Percentiles rank a stretch among this genome's conserved stretches.
phyloP scores from a whole-genome alignment of 23 tunicate genomes.

The Ciona savignyi region DNA sequence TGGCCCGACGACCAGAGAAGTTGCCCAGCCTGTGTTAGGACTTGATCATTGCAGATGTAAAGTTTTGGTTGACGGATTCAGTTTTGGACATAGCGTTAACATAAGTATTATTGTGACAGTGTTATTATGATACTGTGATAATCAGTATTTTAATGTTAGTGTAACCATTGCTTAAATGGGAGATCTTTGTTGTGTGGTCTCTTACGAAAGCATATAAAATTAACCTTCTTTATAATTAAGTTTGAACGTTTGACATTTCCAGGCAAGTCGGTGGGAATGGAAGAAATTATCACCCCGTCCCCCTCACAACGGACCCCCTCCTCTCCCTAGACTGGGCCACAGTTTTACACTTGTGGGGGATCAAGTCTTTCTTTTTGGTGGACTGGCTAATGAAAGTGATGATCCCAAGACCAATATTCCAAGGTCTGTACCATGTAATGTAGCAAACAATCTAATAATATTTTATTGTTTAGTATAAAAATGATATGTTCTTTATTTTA shows the following conservation, averaged over 20 bases:
- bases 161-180: not conserved
- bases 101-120: no score
- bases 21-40: no score
- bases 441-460: not conserved
- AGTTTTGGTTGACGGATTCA: no score
- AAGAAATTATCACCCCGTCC: conserved; percentile 75
- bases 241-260: not conserved
- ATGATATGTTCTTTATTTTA: no score
- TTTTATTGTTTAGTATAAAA: no score
- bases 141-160: no score
- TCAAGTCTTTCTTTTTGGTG: conserved; percentile 85
- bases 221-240: not conserved
- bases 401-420: conserved; percentile 88
- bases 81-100: no score
- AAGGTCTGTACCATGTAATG: conserved; percentile 26
- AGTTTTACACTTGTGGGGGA: conserved; percentile 73
- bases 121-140: no score
- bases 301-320: conserved; percentile 71
- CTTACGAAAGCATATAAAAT: not conserved
- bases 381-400: conserved; percentile 94
- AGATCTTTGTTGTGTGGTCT: not conserved
- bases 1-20: no score
- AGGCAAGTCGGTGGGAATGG: conserved; percentile 98
- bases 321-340: conserved; percentile 87
- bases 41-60: no score